phyloP scores from a whole-genome alignment of 2,113 vertebrate species.

The human (Homo sapiens) region GRCh38 chr22:30398501-30399000 shows the following conservation, averaged over 20 bases:
- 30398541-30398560: conserved; percentile 4
- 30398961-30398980: background rate
- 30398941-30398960: background rate
- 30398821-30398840: background rate
- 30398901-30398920: conserved; percentile 15
- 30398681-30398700: background rate
- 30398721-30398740: background rate
- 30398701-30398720: background rate
- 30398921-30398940: background rate
- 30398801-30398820: background rate
- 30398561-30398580: background rate
- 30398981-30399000: background rate
- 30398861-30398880: background rate
- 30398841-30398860: background rate
- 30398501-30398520: background rate
- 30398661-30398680: background rate
- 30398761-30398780: background rate
- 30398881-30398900: conserved; percentile 22
- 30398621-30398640: too few species aligned
- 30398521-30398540: background rate
- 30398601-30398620: too few species aligned
- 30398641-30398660: background rate
- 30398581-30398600: background rate
- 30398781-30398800: background rate
- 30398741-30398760: background rate